Evolutionary conservation across 2,113 vertebrate genomes (phyloP), one percentile per base, ranked within the genome.

Genomic region (Sorex fumeus): DNA sequence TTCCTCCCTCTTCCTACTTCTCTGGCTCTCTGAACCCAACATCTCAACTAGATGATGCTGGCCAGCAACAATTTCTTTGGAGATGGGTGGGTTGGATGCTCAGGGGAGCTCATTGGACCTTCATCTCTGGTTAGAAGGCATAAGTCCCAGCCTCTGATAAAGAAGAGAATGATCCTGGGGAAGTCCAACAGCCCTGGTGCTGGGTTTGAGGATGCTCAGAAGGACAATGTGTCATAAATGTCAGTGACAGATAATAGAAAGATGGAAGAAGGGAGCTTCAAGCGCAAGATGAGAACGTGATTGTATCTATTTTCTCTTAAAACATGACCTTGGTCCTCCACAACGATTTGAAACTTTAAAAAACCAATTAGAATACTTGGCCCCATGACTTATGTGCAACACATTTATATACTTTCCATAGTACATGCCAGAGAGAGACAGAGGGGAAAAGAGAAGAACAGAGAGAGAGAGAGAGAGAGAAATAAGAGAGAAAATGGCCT

Each of bases 311-410:
- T 53, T 53, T 53, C 53, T 53, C 53, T 53, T 53, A 53, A 53
- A 53, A 53, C 13, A 53, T 53, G 10, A 74, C 78, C 15, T 62
- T 81, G 40, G 30, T 23, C 19, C 40, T 79, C 77, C 62, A 82
- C 86, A 78, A 74, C 62, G 79, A 72, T 47, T 9, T 79, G n/a
- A 16, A 87, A 32, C 28, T 30, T 69, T 70, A 88, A 80, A 87
- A 84, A 95, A 80, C 70, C 21, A 82, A 64, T 67, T 45, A 53
- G 28, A 74, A 93, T 36, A 57, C 40, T 71, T 32, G 13, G 11
- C 28, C 18, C 32, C 1, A 66, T 3, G 60, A 70, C 25, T 69
- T 75, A 74, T 67, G 30, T 81, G 40, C 45, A 83, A n/a, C 18
- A 91, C 79, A 90, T 40, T 30, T 82, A 72, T 0, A 28, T 53